phyloP scores from a whole-genome alignment of 37 sponge, comb jelly and placozoan genomes.

The Eunapius fragilis region DNA sequence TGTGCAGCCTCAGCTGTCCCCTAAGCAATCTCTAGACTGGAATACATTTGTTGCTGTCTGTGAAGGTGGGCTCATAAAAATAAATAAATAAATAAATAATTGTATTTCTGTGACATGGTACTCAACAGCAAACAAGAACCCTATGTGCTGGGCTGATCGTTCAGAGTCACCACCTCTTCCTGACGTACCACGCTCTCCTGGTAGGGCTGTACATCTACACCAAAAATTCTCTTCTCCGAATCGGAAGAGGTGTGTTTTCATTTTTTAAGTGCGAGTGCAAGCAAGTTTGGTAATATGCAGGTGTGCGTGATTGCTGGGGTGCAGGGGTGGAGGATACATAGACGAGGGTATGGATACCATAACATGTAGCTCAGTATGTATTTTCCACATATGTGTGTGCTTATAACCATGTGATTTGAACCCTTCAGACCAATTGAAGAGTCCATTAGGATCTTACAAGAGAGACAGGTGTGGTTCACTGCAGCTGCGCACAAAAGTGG shows the following conservation, averaged over 20 bases:
- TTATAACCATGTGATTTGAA: neutral
- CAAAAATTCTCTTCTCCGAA: slow-evolving; percentile 88
- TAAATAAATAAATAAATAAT: too few relatives aligned
- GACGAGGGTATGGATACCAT: slow-evolving; percentile 1
- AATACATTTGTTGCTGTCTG: slow-evolving; percentile 3
- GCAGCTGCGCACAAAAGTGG: neutral
- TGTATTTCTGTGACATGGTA: too few relatives aligned
- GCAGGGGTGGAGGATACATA: too few relatives aligned
- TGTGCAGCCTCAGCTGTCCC: neutral
- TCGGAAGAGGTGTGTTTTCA: slow-evolving; percentile 35
- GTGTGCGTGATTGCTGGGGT: neutral
- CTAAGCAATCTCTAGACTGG: neutral
- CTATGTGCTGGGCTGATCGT: slow-evolving; percentile 62
- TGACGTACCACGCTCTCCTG: slow-evolving; percentile 38
- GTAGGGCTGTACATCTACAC: slow-evolving; percentile 77
- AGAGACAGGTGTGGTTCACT: slow-evolving; percentile 61
- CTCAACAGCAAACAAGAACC: neutral
- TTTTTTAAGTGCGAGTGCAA: neutral
- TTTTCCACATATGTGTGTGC: slow-evolving; percentile 1
- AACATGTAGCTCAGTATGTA: slow-evolving; percentile 7
- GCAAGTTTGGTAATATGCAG: neutral
- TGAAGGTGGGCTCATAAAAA: slow-evolving; percentile 16
- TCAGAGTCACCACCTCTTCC: slow-evolving; percentile 65
- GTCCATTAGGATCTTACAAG: slow-evolving; percentile 54
- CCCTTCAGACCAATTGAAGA: slow-evolving; percentile 47